Evolutionary conservation across 35 echinoderm and acorn worm genomes (phyloP).

Genomic region (Diadema setosum): DNA sequence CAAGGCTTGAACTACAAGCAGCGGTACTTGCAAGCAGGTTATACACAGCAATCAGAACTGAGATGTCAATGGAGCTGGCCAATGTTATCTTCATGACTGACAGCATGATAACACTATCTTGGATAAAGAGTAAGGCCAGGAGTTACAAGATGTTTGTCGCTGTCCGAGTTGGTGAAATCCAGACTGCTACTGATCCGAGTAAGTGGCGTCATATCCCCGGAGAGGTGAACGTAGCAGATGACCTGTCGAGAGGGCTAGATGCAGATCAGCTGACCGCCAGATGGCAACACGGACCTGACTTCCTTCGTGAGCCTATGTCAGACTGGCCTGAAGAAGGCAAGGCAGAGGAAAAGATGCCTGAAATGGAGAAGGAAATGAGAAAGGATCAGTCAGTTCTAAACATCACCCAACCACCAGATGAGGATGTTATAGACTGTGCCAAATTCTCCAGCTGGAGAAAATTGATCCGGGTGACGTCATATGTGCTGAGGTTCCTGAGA

Average conservation of each 20-base stretch:
- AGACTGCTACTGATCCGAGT: constrained; percentile 35
- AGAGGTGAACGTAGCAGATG: constrained; percentile 58
- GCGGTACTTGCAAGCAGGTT: constrained; percentile 34
- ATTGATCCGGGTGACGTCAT: constrained; percentile 70
- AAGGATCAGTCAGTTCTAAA: constrained; percentile 30
- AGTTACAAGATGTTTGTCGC: constrained; percentile 63
- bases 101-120: constrained; percentile 35
- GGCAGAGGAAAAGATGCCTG: not conserved
- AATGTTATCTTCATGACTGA: constrained; percentile 45
- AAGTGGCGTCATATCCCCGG: constrained; percentile 30
- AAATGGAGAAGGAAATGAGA: constrained; percentile 36
- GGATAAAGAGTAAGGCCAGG: constrained; percentile 49
- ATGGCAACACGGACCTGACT: constrained; percentile 55
- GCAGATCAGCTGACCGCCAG: not conserved
- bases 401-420: not conserved
- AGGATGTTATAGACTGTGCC: constrained; percentile 27
- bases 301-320: constrained; percentile 26
- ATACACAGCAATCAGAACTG: not conserved
- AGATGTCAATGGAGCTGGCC: not conserved
- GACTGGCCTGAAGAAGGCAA: constrained; percentile 42
- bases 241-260: constrained; percentile 62
- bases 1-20: constrained; percentile 38
- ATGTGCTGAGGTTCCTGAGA: constrained; percentile 48
- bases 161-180: constrained; percentile 62
- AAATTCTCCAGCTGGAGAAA: constrained; percentile 33